A percentile compares a stretch with the other conserved stretches of the same genome.
Conservation (phyloP, 2,797 vertebrate genomes). For the Bradypodion pumilum region DNA sequence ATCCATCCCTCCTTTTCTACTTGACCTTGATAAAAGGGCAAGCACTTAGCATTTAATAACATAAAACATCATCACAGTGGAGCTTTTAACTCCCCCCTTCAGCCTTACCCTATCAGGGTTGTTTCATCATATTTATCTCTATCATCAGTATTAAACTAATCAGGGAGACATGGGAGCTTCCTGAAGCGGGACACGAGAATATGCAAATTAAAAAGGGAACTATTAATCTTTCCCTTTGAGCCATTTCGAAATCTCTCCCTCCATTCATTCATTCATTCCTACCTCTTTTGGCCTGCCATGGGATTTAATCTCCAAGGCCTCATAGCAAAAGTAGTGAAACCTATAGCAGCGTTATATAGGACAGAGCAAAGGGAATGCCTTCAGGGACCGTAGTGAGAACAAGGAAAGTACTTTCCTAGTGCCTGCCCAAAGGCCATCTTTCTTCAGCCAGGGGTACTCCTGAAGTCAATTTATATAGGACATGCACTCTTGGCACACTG, state of each 20-base stretch:
- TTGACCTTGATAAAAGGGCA: conserved; percentile 67
- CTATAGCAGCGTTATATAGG: conserved; percentile 67
- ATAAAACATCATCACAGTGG: conserved; percentile 46
- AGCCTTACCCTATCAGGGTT: neutral
- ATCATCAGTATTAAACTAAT: conserved; percentile 69
- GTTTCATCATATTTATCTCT: conserved; percentile 60
- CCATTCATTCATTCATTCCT: conserved; percentile 22
- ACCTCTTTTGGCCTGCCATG: fast-evolving
- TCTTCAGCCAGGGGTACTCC: neutral
- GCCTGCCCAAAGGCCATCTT: neutral
- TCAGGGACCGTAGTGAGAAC: neutral
- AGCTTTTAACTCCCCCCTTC: conserved; percentile 50
- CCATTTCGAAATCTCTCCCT: conserved; percentile 50
- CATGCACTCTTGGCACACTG: neutral
- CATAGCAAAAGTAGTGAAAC: conserved; percentile 68
- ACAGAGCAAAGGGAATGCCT: conserved; percentile 41
- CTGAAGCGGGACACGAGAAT: conserved; percentile 57
- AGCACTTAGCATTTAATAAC: conserved; percentile 66
- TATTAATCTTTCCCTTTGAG: conserved; percentile 65
- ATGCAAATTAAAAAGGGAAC: conserved; percentile 65
- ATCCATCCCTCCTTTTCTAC: conserved; percentile 15
- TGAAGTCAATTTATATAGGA: neutral
- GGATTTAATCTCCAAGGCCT: conserved; percentile 71
- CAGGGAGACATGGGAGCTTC: conserved; percentile 62
- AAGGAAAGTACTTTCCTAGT: neutral